These are phyloP conservation scores for Pelagia noctiluca DNA, from an alignment of 30 jellyfish, hydroid and myxozoan species.

Conservation along the genomic window DNA sequence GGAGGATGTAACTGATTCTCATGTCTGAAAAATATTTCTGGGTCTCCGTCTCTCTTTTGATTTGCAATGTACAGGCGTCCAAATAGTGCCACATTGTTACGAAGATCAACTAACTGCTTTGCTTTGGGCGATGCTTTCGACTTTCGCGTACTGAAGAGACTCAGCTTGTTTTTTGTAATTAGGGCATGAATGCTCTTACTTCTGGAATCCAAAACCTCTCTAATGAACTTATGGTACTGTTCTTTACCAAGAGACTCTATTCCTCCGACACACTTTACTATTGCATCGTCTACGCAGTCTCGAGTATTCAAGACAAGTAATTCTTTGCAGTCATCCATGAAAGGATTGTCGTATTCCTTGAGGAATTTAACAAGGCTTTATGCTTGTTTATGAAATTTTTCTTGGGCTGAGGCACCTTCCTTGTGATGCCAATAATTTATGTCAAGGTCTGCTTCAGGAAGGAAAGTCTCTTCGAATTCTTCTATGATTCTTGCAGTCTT, in stretches of 20 bases:
- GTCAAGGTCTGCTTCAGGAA: no score
- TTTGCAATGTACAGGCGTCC: slow-evolving; percentile 56
- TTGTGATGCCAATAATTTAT: no score
- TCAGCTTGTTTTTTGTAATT: slow-evolving; percentile 15
- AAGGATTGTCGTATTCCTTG: no score
- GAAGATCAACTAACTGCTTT: no score
- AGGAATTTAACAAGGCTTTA: no score
- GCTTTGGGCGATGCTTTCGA: slow-evolving; percentile 7
- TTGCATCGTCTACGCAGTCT: background rate
- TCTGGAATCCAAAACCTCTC: slow-evolving; percentile 15
- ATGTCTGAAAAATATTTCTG: slow-evolving; percentile 35
- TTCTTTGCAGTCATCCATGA: no score
- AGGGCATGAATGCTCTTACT: background rate
- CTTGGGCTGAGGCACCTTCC: no score
- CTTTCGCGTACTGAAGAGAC: background rate
- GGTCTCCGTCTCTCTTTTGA: slow-evolving; percentile 58
- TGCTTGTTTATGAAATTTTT: no score
- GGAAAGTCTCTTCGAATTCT: no score
- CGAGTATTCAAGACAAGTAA: slow-evolving; percentile 15
- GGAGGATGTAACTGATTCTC: no score
- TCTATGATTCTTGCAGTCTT: no score
- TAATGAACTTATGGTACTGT: slow-evolving; percentile 24
- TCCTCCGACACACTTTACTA: slow-evolving; percentile 1
- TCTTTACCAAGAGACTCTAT: slow-evolving; percentile 22
- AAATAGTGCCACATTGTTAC: slow-evolving; percentile 52